These are phyloP conservation scores for Trissoscelio sp. DNA, from an alignment of 2,888 invertebrate genomes.

Conservation along the genomic window DNA sequence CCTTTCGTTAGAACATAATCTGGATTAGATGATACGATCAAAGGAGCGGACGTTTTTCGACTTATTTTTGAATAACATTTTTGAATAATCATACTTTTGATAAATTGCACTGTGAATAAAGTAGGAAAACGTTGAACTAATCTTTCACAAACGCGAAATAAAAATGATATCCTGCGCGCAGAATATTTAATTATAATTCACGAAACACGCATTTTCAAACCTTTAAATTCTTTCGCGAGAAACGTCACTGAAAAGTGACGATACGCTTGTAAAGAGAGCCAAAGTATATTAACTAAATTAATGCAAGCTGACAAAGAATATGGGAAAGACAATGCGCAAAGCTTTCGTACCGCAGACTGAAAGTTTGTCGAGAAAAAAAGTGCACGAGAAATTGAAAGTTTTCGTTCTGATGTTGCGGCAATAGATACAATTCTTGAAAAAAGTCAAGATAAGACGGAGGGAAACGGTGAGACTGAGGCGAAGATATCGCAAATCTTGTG, in stretches of 20 bases:
- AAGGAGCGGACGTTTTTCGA: neutral
- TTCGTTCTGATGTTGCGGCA: constrained; percentile 22
- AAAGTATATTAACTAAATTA: constrained; percentile 37
- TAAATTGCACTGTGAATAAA: neutral
- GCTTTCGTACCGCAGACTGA: constrained; percentile 25
- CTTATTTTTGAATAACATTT: neutral
- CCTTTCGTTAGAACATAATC: neutral
- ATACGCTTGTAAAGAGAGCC: neutral
- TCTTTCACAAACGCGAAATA: neutral
- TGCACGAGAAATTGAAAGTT: constrained; percentile 52
- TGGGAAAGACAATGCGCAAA: constrained; percentile 27
- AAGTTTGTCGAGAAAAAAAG: constrained; percentile 32
- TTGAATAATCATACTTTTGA: neutral
- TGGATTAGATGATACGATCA: neutral
- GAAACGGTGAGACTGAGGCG: constrained; percentile 9
- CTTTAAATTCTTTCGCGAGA: neutral
- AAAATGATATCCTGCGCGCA: neutral
- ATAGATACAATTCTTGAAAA: constrained; percentile 48
- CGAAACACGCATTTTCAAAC: neutral
- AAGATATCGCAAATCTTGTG: constrained; percentile 8
- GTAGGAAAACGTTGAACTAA: neutral
- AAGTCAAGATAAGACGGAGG: constrained; percentile 43
- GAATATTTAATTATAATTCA: neutral
- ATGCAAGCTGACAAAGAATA: constrained; percentile 23
- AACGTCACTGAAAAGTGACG: neutral